These are phyloP conservation scores for Neocrepidodera transversa DNA, from an alignment of 2,888 invertebrate genomes.

Conservation along the genomic window DNA sequence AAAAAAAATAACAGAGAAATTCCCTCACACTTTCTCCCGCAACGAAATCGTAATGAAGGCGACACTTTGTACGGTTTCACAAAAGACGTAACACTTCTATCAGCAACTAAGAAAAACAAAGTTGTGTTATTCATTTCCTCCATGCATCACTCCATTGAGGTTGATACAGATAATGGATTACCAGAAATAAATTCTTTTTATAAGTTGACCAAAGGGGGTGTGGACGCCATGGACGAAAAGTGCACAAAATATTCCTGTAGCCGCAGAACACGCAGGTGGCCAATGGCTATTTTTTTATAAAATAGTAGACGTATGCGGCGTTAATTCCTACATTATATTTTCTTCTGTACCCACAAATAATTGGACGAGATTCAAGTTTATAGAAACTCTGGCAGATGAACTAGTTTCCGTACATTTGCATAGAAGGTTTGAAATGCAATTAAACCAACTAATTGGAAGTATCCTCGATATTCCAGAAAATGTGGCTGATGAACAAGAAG, in stretches of 20 bases:
- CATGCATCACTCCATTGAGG: background rate
- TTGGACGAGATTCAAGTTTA: background rate
- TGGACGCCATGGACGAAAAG: slow-evolving; percentile 1
- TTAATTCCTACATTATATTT: background rate
- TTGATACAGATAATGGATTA: slow-evolving; percentile 4
- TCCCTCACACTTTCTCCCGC: background rate
- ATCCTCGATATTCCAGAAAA: background rate
- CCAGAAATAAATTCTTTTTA: slow-evolving; percentile 6
- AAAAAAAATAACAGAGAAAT: slow-evolving; percentile 2
- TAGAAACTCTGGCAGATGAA: slow-evolving; percentile 14
- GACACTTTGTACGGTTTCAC: no score
- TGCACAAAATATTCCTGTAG: slow-evolving; percentile 5
- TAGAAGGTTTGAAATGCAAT: slow-evolving; percentile 11
- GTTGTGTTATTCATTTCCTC: background rate
- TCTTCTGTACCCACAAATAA: background rate
- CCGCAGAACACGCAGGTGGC: slow-evolving; percentile 5
- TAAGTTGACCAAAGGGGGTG: slow-evolving; percentile 1
- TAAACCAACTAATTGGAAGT: background rate
- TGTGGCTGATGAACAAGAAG: no score
- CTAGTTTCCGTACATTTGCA: slow-evolving; percentile 4
- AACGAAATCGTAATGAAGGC: background rate
- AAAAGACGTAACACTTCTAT: background rate
- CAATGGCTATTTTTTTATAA: slow-evolving; percentile 12
- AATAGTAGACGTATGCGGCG: background rate
- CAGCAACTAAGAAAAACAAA: slow-evolving; percentile 2